These are phyloP conservation scores for Pipra filicauda DNA, from an alignment of 2,113 vertebrate species.

Conservation along the genomic window DNA sequence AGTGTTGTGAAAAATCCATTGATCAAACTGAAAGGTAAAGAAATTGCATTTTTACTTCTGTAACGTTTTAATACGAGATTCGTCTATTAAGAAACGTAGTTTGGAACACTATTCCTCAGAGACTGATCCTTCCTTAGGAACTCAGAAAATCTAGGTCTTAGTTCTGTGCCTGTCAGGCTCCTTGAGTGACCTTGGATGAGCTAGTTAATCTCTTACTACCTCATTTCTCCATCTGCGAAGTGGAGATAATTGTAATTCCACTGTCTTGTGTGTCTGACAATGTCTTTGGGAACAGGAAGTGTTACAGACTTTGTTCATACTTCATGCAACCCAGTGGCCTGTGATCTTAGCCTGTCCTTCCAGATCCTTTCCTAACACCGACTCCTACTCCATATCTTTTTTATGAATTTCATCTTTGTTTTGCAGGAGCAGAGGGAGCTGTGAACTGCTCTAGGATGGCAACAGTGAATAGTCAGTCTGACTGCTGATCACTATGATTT, in stretches of 20 bases:
- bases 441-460: neutral
- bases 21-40: constrained; percentile 66
- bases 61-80: constrained; percentile 53
- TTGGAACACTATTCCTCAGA: constrained; percentile 4
- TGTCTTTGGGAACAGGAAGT: neutral
- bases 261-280: neutral
- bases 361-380: neutral
- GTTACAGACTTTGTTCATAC: neutral
- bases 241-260: neutral
- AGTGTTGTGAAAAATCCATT: constrained; percentile 44
- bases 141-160: neutral
- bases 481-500: neutral
- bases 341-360: neutral
- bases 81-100: constrained; percentile 56
- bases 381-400: neutral
- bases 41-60: constrained; percentile 64
- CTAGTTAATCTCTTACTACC: constrained; percentile 2
- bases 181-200: constrained; percentile 31
- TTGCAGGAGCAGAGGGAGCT: neutral
- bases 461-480: neutral
- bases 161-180: neutral
- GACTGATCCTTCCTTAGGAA: neutral
- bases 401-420: neutral
- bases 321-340: neutral
- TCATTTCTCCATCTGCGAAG: constrained; percentile 7